These are phyloP conservation scores for Rhadina sibilatrix DNA, from an alignment of 2,113 vertebrate species.

Conservation along the genomic window DNA sequence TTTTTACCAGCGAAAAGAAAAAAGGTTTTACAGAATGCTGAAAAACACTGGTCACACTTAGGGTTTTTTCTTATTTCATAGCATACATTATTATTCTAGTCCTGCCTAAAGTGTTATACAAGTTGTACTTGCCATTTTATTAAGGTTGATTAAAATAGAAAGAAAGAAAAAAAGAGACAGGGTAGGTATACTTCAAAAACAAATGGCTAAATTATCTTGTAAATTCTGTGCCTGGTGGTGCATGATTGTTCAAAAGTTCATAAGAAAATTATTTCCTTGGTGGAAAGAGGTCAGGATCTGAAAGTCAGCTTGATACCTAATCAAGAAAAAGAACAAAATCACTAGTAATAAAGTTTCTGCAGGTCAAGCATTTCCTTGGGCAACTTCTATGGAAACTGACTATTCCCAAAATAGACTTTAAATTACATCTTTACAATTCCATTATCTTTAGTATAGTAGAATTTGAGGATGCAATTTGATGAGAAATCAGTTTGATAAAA, in stretches of 20 bases:
- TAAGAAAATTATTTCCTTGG: background rate
- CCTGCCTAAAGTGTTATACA: background rate
- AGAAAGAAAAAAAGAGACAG: background rate
- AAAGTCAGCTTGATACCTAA: background rate
- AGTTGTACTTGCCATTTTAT: background rate
- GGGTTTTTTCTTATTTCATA: background rate
- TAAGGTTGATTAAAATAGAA: background rate
- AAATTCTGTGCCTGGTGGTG: background rate
- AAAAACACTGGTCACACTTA: background rate
- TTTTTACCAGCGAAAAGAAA: background rate
- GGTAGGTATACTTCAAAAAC: background rate
- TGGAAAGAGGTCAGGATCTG: background rate
- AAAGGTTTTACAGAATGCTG: background rate
- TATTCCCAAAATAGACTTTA: conserved; percentile 14
- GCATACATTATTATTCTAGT: background rate
- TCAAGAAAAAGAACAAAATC: background rate
- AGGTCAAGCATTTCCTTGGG: conserved; percentile 25
- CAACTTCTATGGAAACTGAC: background rate
- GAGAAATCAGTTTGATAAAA: background rate
- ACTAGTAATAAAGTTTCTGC: background rate
- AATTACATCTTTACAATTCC: conserved; percentile 23
- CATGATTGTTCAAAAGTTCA: background rate
- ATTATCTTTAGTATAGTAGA: background rate
- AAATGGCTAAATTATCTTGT: background rate
- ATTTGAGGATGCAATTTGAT: background rate